Conservation (phyloP, 1,140 invertebrate genomes). For the Orius insidiosus region DNA sequence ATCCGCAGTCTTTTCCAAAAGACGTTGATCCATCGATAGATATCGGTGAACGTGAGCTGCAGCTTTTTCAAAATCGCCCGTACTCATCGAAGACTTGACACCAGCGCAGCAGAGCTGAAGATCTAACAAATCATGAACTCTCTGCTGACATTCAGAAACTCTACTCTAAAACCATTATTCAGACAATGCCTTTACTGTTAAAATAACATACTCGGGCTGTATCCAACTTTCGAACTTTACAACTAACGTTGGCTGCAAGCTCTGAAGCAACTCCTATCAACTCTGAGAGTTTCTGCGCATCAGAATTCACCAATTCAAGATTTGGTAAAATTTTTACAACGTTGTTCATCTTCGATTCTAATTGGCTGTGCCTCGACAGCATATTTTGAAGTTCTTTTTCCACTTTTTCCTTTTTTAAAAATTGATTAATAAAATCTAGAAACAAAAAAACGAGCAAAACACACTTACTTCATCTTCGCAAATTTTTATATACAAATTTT, state of each 20-base stretch:
- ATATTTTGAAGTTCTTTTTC: constrained; percentile 39
- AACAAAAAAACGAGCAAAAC: background rate
- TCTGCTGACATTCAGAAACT: constrained; percentile 83
- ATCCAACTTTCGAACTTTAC: constrained; percentile 89
- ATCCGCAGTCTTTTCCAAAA: constrained; percentile 60
- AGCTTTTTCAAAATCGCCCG: constrained; percentile 84
- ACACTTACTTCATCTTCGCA: constrained; percentile 8
- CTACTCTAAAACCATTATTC: constrained; percentile 41
- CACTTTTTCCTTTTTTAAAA: constrained; percentile 36
- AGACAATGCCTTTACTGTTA: background rate
- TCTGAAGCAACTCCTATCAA: constrained; percentile 77
- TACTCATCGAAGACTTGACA: constrained; percentile 76
- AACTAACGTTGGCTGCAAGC: constrained; percentile 84
- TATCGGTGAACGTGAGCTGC: constrained; percentile 90
- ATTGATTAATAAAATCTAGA: constrained; percentile 13
- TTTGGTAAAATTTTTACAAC: constrained; percentile 47
- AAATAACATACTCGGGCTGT: constrained; percentile 58
- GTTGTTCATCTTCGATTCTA: constrained; percentile 47
- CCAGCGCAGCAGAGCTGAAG: constrained; percentile 90
- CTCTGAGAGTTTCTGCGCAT: constrained; percentile 56
- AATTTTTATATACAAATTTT: constrained; percentile 3
- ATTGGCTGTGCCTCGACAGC: constrained; percentile 35
- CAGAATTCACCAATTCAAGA: constrained; percentile 44
- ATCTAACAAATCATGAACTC: constrained; percentile 92
- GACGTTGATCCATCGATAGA: constrained; percentile 81